phyloP scores from a whole-genome alignment of 2,797 vertebrate species.

The Psittacula echo region DNA sequence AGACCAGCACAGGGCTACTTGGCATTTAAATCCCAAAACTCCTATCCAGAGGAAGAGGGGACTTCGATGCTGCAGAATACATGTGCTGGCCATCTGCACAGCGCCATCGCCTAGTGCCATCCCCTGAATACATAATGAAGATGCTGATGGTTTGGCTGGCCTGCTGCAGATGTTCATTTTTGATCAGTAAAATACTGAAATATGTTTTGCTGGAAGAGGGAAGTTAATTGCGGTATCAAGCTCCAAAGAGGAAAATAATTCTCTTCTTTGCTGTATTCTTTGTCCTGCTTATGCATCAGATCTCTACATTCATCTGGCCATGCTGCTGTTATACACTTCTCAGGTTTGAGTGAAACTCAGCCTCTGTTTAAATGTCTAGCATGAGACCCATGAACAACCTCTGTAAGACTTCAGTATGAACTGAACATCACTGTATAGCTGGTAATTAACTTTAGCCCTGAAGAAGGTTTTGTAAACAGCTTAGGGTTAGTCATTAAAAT shows the following conservation, averaged over 20 bases:
- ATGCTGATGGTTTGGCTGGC: neutral
- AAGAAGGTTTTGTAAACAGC: neutral
- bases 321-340: neutral
- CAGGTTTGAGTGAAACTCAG: accelerated
- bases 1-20: neutral
- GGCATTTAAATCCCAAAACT: neutral
- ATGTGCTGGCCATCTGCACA: neutral
- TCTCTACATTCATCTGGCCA: neutral
- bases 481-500: neutral
- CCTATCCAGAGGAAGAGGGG: neutral
- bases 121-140: neutral
- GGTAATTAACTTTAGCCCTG: neutral
- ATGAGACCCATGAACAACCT: accelerated
- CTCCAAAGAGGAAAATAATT: neutral
- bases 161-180: neutral
- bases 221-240: neutral
- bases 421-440: neutral
- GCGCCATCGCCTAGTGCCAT: neutral
- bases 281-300: neutral
- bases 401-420: neutral
- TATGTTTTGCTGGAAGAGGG: neutral
- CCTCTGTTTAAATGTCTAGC: neutral
- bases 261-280: neutral
- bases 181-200: neutral
- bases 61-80: neutral